phyloP scores from a whole-genome alignment of 2,113 vertebrate genomes.

The Thalassoma bifasciatum region DNA sequence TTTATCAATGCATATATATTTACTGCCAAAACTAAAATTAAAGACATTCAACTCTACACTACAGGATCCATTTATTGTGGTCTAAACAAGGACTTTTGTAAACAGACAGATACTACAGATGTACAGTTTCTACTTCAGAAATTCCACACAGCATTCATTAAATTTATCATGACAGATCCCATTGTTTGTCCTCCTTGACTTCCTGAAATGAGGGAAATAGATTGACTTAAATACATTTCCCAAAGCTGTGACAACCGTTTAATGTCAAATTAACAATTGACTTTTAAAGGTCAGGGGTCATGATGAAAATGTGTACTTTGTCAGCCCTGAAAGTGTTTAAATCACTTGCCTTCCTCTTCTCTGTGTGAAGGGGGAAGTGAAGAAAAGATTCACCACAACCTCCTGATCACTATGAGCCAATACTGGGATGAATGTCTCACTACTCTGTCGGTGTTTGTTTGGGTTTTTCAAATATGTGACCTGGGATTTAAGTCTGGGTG shows the following conservation, averaged over 20 bases:
- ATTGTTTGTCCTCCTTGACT: background rate
- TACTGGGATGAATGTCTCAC: background rate
- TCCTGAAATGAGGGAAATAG: background rate
- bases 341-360: conserved; percentile 58
- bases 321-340: conserved; percentile 5
- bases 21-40: too few relatives aligned
- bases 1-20: too few relatives aligned
- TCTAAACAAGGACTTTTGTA: background rate
- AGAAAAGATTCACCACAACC: conserved; percentile 23
- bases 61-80: background rate
- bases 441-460: conserved; percentile 12
- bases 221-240: conserved; percentile 15
- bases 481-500: conserved; percentile 15
- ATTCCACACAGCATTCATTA: background rate
- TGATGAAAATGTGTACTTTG: background rate
- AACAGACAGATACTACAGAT: background rate
- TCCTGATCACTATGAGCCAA: conserved; percentile 19
- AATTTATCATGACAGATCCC: background rate
- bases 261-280: background rate
- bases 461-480: conserved; percentile 55
- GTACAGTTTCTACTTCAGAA: background rate
- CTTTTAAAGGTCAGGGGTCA: conserved; percentile 6
- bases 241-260: conserved; percentile 7
- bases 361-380: conserved; percentile 55
- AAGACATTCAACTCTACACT: too few relatives aligned